Evolutionary conservation across 2,113 vertebrate species (phyloP).

Genomic region (Eubucco bourcierii): DNA sequence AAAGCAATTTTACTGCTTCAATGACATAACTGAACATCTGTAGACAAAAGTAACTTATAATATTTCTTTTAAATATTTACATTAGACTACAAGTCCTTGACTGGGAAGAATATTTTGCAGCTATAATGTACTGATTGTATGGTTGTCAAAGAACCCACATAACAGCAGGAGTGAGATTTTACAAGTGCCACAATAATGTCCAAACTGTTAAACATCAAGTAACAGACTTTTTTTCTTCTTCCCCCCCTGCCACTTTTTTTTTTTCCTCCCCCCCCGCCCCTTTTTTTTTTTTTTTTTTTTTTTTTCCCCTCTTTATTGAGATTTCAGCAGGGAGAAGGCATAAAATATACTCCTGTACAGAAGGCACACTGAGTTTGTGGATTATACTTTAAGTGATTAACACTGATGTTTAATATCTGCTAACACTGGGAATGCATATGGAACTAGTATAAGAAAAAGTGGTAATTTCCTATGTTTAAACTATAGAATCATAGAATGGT

Average conservation of each 20-base stretch:
- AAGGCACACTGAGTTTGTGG: neutral
- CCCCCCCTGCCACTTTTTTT: no score
- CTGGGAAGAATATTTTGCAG: slow-evolving; percentile 32
- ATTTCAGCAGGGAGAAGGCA: slow-evolving; percentile 14
- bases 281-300: neutral
- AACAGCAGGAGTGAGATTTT: slow-evolving; percentile 55
- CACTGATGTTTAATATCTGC: neutral
- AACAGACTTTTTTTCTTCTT: neutral
- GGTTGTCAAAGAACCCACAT: slow-evolving; percentile 51
- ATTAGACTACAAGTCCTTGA: neutral
- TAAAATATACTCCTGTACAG: slow-evolving; percentile 21
- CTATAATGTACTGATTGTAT: neutral
- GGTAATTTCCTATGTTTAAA: neutral
- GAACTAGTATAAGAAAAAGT: neutral
- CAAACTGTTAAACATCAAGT: slow-evolving; percentile 68
- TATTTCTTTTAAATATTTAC: slow-evolving; percentile 1
- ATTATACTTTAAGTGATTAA: slow-evolving; percentile 10
- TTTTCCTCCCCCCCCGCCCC: no score
- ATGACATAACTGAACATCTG: neutral
- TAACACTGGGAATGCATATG: neutral
- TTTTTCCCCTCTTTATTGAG: slow-evolving; percentile 26
- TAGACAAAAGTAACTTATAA: neutral
- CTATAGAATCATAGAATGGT: no score
- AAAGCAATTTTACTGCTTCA: neutral
- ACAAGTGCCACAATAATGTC: slow-evolving; percentile 44